Conservation (phyloP, 2,888 invertebrate species). For the Didymodactylos carnosus region DNA sequence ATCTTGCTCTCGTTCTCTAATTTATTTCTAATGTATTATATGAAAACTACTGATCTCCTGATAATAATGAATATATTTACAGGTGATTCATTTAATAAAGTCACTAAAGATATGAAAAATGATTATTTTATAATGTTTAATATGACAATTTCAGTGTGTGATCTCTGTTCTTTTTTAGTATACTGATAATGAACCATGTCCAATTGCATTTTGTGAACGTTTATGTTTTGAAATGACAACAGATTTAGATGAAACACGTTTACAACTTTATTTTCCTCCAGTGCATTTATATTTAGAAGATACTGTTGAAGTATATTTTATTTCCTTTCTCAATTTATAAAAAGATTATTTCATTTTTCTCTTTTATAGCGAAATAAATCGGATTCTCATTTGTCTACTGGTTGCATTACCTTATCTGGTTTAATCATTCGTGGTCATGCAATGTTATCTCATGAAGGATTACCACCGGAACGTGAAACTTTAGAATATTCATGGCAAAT, state of each 20-base stretch:
- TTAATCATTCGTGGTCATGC: constrained; percentile 68
- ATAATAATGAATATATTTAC: too few relatives aligned
- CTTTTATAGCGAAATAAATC: constrained; percentile 21
- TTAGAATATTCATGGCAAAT: constrained; percentile 13
- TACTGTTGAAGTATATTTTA: background rate
- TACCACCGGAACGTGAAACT: constrained; percentile 5
- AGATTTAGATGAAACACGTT: constrained; percentile 64
- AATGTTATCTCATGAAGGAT: constrained; percentile 57
- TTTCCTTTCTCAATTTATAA: background rate
- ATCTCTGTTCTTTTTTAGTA: constrained; percentile 3
- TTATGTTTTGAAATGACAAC: constrained; percentile 95
- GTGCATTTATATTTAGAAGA: constrained; percentile 46
- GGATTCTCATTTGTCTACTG: constrained; percentile 26
- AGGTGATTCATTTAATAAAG: too few relatives aligned
- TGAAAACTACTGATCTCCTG: too few relatives aligned
- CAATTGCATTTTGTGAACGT: constrained; percentile 44
- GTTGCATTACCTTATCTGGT: constrained; percentile 46
- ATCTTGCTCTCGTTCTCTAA: background rate
- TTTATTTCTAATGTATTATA: too few relatives aligned
- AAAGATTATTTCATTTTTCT: background rate
- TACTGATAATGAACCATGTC: constrained; percentile 59
- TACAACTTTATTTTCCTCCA: constrained; percentile 63
- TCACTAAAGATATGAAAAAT: too few relatives aligned
- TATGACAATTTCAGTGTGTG: too few relatives aligned
- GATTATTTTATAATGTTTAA: too few relatives aligned